Base-by-base conservation (phyloP, 2,113 vertebrate genomes). In the Sardina pilchardus region DNA sequence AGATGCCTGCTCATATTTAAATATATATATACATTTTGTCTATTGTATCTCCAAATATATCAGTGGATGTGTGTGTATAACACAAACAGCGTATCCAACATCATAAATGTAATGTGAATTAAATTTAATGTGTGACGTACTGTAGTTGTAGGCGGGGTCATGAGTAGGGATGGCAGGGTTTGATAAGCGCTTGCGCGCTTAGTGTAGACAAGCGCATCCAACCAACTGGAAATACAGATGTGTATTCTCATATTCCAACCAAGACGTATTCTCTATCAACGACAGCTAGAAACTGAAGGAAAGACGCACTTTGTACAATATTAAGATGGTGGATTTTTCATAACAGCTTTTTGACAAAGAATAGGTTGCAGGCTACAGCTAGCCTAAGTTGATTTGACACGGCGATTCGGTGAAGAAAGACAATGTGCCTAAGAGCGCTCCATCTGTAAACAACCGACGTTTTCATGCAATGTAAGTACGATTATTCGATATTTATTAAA, bases 101-200 rank as follows among this genome's bases (percentile, higher is more conserved):
- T 42, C 39, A 42, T 42, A 42, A 42, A 42, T 42, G 39, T 42
- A 42, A 42, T 42, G 39, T 1, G 39, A 3, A 42, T 42, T 42
- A 42, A 42, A 42, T 42, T 3, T 42, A 42, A 16, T 78, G 71
- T 44, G 83, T 94, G 95, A 95, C 95, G 94, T 95, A 48, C 43
- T 17, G 81, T 30, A 14, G 90, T 10, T 92, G 93, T 93, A 92
- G 92, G 93, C 87, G 71, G 71, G 83, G 93, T 95, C 94, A 95
- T 94, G 93, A 94, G 94, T 84, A 4, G 86, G 4, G 47, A 14
- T n/a, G 89, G 91, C 91, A 92, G 93, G 87, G 93, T 93, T 89
- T 89, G 87, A 93, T 93, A 93, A 92, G 88, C 85, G 88, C 88
- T 45, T 90, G 89, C 88, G 89, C 83, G 86, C 81, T 78, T 36